Evolutionary conservation across 2,113 vertebrate genomes (phyloP), one percentile per base, ranked within the genome.

Genomic region (Leptodactylus fuscus): DNA sequence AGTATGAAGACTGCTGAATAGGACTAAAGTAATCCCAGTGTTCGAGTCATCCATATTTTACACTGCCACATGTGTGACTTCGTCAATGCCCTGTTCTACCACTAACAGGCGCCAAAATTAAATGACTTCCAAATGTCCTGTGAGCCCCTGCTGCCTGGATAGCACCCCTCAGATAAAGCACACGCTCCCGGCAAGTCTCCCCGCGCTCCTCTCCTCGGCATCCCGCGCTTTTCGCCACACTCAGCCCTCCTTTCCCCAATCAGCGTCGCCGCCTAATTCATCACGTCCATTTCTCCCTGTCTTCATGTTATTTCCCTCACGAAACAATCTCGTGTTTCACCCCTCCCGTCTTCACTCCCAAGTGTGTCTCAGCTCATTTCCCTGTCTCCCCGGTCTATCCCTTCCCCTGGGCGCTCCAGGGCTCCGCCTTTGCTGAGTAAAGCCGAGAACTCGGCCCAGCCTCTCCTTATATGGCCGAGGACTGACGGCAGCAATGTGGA

Each of bases 401-500:
- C 83, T 77, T 85, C 32, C 83, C 76, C 62, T 67, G 60, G 75
- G 83, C 73, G 44, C 70, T 76, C 4, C 74, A 7, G 29, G 38
- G 32, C 75, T 62, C 75, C 75, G 75, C 75, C 83, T 77, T 71
- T 55, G 53, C 60, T 55, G 62, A 79, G 74, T 78, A 53, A 27
- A 85, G 48, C 44, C 24, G 60, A 69, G n/a, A 38, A 79, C 29
- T 80, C 62, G 36, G 83, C 83, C 83, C 83, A 71, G 83, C 76
- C 44, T 85, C 32, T 80, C 76, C 83, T 85, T 85, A 85, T 85
- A 85, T 85, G 83, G 83, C 32, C 8, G 76, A 41, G 75, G 13
- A 41, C 32, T 85, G 83, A 85, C 83, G 83, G 75, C 83, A 85
- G 83, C 83, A 80, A 49, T 67, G 58, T 85, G 83, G 75, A 71